Percentiles rank a stretch among this genome's conserved stretches.
phyloP scores from a whole-genome alignment of 23 tunicate species.

The Corella eumyota region DNA sequence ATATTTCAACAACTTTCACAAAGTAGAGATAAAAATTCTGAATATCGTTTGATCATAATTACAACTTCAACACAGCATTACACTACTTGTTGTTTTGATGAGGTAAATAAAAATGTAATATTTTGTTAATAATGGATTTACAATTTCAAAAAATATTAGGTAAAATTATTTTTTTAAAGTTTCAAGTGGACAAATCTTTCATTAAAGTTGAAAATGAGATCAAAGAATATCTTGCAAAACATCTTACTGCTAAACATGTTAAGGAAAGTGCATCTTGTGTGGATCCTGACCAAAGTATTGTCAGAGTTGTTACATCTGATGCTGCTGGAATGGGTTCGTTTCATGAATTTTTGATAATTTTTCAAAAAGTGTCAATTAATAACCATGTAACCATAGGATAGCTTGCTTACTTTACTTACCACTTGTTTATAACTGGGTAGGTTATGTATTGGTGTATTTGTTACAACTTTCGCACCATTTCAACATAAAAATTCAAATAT shows the following conservation, averaged over 20 bases:
- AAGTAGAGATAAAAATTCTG: conserved; percentile 5
- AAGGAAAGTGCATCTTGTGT: too few relatives aligned
- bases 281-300: conserved; percentile 12
- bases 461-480: background rate
- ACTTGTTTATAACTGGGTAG: background rate
- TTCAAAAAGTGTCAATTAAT: background rate
- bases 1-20: conserved; percentile 31
- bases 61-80: conserved; percentile 44
- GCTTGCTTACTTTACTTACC: background rate
- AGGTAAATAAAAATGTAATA: conserved; percentile 27
- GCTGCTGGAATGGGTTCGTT: conserved; percentile 64
- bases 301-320: conserved; percentile 45
- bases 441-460: background rate
- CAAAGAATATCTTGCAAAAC: conserved; percentile 9
- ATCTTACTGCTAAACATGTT: background rate
- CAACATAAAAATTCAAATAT: too few relatives aligned
- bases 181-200: conserved; percentile 6
- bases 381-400: background rate
- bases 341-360: background rate
- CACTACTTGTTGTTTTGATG: conserved; percentile 51
- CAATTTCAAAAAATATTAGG: too few relatives aligned
- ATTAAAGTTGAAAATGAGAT: background rate
- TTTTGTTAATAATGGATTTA: background rate
- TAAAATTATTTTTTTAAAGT: too few relatives aligned
- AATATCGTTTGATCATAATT: conserved; percentile 34